phyloP scores from a whole-genome alignment of 2,888 invertebrate genomes.

The Eucera pruinosa region DNA sequence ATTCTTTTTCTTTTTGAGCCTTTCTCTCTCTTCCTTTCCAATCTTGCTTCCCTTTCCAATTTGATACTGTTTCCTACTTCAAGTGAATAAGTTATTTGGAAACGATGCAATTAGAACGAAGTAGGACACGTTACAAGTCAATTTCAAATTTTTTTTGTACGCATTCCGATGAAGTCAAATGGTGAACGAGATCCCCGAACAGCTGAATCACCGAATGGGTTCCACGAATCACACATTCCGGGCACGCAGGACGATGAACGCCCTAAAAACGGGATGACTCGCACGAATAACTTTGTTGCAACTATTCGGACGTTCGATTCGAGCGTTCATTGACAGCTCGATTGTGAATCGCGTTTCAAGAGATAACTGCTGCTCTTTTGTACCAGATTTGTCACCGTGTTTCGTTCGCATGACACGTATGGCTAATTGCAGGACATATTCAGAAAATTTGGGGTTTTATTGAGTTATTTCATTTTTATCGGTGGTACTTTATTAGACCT shows the following conservation, averaged over 20 bases:
- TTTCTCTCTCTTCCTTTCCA: no score
- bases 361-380: constrained; percentile 10
- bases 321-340: constrained; percentile 9
- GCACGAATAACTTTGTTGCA: constrained; percentile 19
- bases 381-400: not conserved
- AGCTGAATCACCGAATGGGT: not conserved
- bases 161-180: no score
- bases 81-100: no score
- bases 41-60: no score
- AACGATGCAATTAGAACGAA: no score
- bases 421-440: no score
- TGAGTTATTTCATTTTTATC: no score
- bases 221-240: constrained; percentile 7
- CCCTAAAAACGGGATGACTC: constrained; percentile 3
- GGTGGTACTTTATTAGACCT: no score
- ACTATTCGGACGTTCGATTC: not conserved
- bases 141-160: constrained; percentile 12
- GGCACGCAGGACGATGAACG: not conserved
- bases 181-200: not conserved
- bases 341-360: not conserved
- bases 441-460: no score
- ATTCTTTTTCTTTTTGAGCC: no score
- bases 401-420: not conserved
- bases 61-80: no score
- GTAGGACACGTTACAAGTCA: constrained; percentile 10